Evolutionary conservation across 2,888 invertebrate species (phyloP).

Genomic region (Idaea aversata): DNA sequence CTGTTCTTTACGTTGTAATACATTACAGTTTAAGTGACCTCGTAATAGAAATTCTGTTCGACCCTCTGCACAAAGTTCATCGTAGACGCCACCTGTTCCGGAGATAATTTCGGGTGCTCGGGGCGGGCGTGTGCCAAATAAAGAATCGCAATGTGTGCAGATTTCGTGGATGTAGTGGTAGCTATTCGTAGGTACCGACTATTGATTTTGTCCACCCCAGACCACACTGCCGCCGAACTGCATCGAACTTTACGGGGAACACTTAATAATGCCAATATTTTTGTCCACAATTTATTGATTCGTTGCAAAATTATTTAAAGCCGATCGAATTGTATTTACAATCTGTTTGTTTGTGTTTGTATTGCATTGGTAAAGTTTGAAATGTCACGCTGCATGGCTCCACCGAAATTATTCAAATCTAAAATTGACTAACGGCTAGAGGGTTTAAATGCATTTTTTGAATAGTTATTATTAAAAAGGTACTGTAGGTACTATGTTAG

Average conservation of each 20-base stretch:
- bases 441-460: too few relatives aligned
- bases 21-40: constrained; percentile 29
- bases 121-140: constrained; percentile 61
- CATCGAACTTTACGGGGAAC: constrained; percentile 51
- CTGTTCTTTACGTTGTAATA: constrained; percentile 21
- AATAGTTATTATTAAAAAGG: too few relatives aligned
- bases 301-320: constrained; percentile 29
- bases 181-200: constrained; percentile 70
- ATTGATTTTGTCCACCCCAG: constrained; percentile 80
- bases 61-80: constrained; percentile 38
- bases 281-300: constrained; percentile 66
- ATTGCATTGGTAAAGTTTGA: not conserved
- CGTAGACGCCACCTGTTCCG: constrained; percentile 59
- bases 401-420: too few relatives aligned
- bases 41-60: constrained; percentile 32
- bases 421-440: too few relatives aligned
- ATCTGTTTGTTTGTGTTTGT: not conserved
- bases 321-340: not conserved
- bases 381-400: not conserved
- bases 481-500: too few relatives aligned
- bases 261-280: constrained; percentile 55
- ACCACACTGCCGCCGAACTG: constrained; percentile 61
- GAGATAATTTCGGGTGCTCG: constrained; percentile 52
- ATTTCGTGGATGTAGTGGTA: constrained; percentile 63
- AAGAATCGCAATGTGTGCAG: constrained; percentile 73